These are phyloP conservation scores for Bactericera cockerelli DNA, from an alignment of 1,140 invertebrate species.

Conservation along the genomic window DNA sequence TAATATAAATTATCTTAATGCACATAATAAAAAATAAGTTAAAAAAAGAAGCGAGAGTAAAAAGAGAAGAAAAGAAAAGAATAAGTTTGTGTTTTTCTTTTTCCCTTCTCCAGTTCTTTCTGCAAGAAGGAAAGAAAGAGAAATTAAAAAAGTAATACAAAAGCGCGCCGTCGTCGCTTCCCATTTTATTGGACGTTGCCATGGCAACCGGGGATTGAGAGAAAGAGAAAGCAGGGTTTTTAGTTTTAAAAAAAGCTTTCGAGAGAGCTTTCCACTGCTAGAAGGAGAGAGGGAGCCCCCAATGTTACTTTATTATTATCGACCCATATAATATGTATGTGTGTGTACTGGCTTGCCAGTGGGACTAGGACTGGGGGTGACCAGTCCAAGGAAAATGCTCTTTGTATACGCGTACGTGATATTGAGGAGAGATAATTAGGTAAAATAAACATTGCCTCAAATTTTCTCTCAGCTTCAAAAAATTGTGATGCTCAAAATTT, in stretches of 20 bases:
- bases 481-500: too few relatives aligned
- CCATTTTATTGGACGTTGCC: conserved; percentile 6
- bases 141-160: background rate
- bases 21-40: conserved; percentile 1
- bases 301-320: conserved; percentile 8
- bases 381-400: too few relatives aligned
- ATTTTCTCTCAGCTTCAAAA: too few relatives aligned
- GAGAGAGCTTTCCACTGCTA: background rate
- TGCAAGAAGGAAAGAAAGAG: too few relatives aligned
- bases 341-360: too few relatives aligned
- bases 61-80: background rate
- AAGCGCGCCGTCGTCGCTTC: conserved; percentile 3
- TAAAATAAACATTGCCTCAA: too few relatives aligned
- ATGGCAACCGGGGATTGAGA: background rate
- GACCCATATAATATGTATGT: conserved; percentile 7
- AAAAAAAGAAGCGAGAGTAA: background rate
- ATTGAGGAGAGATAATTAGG: too few relatives aligned
- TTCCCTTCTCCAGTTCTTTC: too few relatives aligned
- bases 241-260: background rate
- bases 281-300: background rate
- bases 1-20: conserved; percentile 9
- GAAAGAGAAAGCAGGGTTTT: conserved; percentile 5
- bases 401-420: too few relatives aligned
- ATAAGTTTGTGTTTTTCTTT: too few relatives aligned
- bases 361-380: too few relatives aligned